phyloP scores from a whole-genome alignment of 1,140 invertebrate genomes.

The Lordiphosa stackelbergi region DNA sequence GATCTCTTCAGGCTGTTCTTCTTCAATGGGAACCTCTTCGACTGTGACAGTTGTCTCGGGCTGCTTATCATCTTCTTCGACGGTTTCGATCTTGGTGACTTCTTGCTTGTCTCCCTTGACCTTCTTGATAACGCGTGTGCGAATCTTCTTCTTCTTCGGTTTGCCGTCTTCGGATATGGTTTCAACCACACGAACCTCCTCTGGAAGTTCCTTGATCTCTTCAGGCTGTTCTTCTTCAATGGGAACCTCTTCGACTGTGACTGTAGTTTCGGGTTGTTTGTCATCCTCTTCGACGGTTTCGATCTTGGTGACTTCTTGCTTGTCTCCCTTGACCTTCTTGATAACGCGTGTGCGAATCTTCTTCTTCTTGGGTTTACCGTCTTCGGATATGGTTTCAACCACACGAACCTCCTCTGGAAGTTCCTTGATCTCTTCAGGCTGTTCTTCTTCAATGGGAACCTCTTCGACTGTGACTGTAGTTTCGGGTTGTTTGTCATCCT shows the following conservation, averaged over 20 bases:
- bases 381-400: neutral
- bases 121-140: conserved; percentile 1
- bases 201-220: conserved; percentile 2
- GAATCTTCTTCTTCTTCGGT: conserved; percentile 4
- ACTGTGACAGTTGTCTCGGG: neutral
- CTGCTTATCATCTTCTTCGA: neutral
- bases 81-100: conserved; percentile 1
- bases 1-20: neutral
- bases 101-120: neutral
- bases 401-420: neutral
- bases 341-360: conserved; percentile 4
- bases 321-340: conserved; percentile 2
- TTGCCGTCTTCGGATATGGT: neutral
- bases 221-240: neutral
- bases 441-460: neutral
- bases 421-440: neutral
- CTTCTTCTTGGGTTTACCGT: conserved; percentile 1
- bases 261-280: neutral
- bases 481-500: neutral
- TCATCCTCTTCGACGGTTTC: conserved; percentile 2
- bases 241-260: neutral
- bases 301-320: conserved; percentile 2
- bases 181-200: neutral
- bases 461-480: neutral
- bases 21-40: neutral